A percentile compares a stretch with the other conserved stretches of the same genome.
Conservation (phyloP, 2,113 vertebrate species). For the Tachysurus fulvidraco region DNA sequence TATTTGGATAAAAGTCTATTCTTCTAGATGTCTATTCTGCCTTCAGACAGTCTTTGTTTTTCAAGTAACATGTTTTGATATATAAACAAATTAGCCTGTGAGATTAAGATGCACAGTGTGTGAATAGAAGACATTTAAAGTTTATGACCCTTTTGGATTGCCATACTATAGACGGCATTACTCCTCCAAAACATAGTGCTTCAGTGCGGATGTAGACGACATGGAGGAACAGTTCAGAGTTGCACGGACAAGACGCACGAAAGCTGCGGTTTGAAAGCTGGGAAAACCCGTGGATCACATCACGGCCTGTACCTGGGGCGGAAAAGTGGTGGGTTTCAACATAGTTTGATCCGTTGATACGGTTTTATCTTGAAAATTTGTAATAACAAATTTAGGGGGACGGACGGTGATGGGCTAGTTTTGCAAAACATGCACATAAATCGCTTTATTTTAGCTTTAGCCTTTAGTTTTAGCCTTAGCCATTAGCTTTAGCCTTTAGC, state of each 20-base stretch:
- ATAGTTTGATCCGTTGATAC: neutral
- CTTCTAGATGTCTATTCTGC: neutral
- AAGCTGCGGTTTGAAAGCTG: neutral
- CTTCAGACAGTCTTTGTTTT: neutral
- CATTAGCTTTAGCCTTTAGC: too few relatives aligned
- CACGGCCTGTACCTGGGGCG: neutral
- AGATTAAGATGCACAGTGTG: neutral
- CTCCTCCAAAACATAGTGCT: neutral
- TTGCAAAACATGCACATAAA: neutral
- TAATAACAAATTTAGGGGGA: neutral
- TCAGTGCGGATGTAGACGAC: neutral
- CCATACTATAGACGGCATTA: neutral
- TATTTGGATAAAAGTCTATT: neutral
- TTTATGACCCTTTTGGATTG: neutral
- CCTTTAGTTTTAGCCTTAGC: neutral
- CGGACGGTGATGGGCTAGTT: neutral
- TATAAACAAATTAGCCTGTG: too few relatives aligned
- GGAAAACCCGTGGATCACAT: slow-evolving; percentile 3
- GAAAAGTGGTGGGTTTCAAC: neutral
- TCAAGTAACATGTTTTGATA: too few relatives aligned
- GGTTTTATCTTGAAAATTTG: neutral
- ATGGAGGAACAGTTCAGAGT: neutral
- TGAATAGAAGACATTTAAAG: neutral
- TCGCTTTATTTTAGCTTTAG: neutral
- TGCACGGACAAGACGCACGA: neutral